Percentiles rank a stretch among this genome's conserved stretches.
These are phyloP conservation scores for Peromyscus melanophrys DNA, from an alignment of 2,797 vertebrate species.

Conservation along the genomic window DNA sequence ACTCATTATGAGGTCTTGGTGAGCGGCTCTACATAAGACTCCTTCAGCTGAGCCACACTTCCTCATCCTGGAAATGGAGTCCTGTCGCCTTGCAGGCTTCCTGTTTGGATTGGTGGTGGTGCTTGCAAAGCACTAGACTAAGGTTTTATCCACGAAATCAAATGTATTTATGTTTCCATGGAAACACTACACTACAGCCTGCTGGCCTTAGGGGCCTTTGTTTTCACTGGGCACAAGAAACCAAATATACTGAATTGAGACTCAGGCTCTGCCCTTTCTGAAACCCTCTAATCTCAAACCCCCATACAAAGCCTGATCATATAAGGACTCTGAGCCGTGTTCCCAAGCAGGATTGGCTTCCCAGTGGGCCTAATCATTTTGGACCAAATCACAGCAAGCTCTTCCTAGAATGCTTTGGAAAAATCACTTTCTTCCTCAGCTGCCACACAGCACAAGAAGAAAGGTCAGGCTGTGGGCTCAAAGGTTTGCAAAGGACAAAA, in stretches of 20 bases:
- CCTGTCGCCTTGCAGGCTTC: neutral
- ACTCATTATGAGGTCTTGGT: neutral
- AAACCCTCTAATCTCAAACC: constrained; percentile 66
- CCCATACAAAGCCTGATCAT: constrained; percentile 38
- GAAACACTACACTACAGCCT: neutral
- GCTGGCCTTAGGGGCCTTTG: neutral
- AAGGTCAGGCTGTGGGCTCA: constrained; percentile 62
- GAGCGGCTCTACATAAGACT: neutral
- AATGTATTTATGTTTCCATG: constrained; percentile 38
- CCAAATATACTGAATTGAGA: constrained; percentile 51
- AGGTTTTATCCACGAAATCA: neutral
- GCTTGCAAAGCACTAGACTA: constrained; percentile 11
- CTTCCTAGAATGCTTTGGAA: constrained; percentile 69
- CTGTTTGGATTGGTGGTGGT: neutral
- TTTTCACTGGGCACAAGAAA: neutral
- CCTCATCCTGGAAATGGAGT: neutral
- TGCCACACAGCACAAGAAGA: constrained; percentile 52
- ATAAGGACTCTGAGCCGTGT: constrained; percentile 43
- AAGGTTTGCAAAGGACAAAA: constrained; percentile 82
- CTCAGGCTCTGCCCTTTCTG: constrained; percentile 16
- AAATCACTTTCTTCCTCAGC: constrained; percentile 75
- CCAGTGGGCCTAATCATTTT: constrained; percentile 71
- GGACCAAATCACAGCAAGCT: constrained; percentile 12
- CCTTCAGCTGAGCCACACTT: neutral
- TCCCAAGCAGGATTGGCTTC: constrained; percentile 68